A percentile compares a stretch with the other conserved stretches of the same genome.
Conservation (phyloP, 2,888 invertebrate species). For the Branchellion lobata region DNA sequence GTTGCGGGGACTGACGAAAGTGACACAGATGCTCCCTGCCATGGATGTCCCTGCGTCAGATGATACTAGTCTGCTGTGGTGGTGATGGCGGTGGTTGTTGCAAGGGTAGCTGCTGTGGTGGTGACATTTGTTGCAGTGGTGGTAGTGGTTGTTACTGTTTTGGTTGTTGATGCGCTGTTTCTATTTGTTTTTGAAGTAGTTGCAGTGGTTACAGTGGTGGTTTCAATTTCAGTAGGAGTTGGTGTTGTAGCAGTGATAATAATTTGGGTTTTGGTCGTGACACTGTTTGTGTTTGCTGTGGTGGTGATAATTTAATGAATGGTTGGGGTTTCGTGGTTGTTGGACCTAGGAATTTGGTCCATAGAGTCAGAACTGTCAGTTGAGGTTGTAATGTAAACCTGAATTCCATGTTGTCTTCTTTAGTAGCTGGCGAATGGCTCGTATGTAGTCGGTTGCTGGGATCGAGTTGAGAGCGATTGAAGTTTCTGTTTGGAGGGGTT, state of each 20-base stretch:
- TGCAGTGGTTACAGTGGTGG: too few relatives aligned
- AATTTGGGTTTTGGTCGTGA: too few relatives aligned
- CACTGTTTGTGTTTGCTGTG: too few relatives aligned
- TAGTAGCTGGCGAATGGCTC: constrained; percentile 57
- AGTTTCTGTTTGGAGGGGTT: not conserved
- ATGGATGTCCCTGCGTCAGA: not conserved
- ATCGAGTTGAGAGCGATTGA: constrained; percentile 33
- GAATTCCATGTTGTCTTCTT: constrained; percentile 56
- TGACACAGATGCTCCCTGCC: not conserved
- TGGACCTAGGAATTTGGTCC: too few relatives aligned
- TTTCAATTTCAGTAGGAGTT: too few relatives aligned
- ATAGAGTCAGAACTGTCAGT: too few relatives aligned
- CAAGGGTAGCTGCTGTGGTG: too few relatives aligned
- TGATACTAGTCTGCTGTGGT: not conserved
- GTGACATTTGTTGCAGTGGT: constrained; percentile 4
- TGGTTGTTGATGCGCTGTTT: not conserved
- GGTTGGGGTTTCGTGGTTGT: too few relatives aligned
- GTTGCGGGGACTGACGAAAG: not conserved
- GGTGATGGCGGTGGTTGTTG: too few relatives aligned
- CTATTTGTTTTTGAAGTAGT: not conserved
- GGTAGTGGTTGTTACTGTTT: not conserved
- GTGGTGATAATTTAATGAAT: too few relatives aligned
- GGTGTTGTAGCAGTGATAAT: too few relatives aligned
- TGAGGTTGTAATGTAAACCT: too few relatives aligned
- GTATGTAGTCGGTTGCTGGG: constrained; percentile 50